Base-by-base conservation (phyloP, 1,140 invertebrate species). In the Halyomorpha halys region DNA sequence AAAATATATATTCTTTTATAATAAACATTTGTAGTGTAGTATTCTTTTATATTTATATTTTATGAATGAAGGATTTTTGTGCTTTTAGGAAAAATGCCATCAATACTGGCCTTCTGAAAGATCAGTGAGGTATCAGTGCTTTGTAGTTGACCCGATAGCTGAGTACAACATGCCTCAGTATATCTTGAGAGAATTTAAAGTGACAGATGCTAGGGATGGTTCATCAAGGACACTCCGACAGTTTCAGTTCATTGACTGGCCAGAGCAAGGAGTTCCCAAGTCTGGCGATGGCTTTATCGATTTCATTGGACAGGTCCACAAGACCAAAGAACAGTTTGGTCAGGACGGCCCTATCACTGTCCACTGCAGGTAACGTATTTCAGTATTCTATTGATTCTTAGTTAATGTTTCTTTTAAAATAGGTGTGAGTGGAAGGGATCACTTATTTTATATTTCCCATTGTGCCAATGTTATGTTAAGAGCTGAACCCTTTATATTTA, bases 141-240 rank as follows among this genome's bases (percentile, higher is more conserved):
- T 94, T 79, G 93, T 98, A 15, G 95, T 99, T 1, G 97, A 99
- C 76, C 95, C 95, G 1, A 97, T 99, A 69, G 94, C 95, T 4
- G 97, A 99, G 74, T 99, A 99, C 75, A 97, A 98, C 75, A 98
- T 99, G 94, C 93, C 94, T 14, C 92, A 97, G 73, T 99, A 99
- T 76, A 97, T 97, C 72, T 79, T 99, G 62, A 81, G 97, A 71
- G 97, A 99, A 78, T 98, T 99, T 77, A 99, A 98, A 81, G 65
- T 65, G 13, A 93, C 90, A 49, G 90, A 94, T 72, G 90, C 91
- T 14, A 80, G 95, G 69, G 95, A 98, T 74, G 94, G 94, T 0
- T 90, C 94, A 45, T 97, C 94, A 9, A 81, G 96, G 59, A 99
- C 96, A 13, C 88, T 99, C 30, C 81, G 97, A 47, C 97, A 99